Base-by-base conservation (phyloP, 2,113 vertebrate species). In the Solea senegalensis region DNA sequence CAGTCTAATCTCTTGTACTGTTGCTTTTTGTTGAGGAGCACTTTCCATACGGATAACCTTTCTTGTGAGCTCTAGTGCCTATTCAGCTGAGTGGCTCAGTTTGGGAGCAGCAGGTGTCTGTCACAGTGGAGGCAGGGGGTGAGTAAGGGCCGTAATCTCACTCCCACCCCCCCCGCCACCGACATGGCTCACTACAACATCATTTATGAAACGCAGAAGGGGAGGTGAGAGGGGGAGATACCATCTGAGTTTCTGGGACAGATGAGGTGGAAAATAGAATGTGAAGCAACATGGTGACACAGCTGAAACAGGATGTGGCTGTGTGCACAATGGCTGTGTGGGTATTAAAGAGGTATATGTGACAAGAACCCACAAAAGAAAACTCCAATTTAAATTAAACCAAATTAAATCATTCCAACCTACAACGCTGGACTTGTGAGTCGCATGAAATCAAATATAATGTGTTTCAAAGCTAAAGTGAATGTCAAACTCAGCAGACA, bases 261-360 rank as follows among this genome's bases (percentile, higher is more conserved):
- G 61, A 74, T 81, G 82, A 69, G 58, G 67, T 81, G 59, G 82
- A 81, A 85, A 75, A 85, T 75, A 51, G 74, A 78, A 78, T 71
- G 56, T 76, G 58, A 70, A 65, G 73, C 77, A 74, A 73, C 74
- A 55, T 43, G 55, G 53, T 64, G 67, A 72, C 76, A 72, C 44
- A 34, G 54, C 15, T 69, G 68, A 69, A 64, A 50, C 28, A 55
- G n/a, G 62, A 14, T 52, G 11, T 48, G 41, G 49, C 65, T 65
- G 21, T 59, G 74, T 46, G 48, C 9, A 51, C 4, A 15, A 9
- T 59, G 57, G 21, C 15, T 60, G 21, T 61, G 28, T 51, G 21
- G 34, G 41, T 68, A 57, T 16, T 53, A 27, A 46, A 62, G 41
- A 3, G 3, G 10, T 64, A 40, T 27, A 40, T 13, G 41, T 3